Evolutionary conservation across 1,140 invertebrate species (phyloP).

Genomic region (Brachionus manjavacas): DNA sequence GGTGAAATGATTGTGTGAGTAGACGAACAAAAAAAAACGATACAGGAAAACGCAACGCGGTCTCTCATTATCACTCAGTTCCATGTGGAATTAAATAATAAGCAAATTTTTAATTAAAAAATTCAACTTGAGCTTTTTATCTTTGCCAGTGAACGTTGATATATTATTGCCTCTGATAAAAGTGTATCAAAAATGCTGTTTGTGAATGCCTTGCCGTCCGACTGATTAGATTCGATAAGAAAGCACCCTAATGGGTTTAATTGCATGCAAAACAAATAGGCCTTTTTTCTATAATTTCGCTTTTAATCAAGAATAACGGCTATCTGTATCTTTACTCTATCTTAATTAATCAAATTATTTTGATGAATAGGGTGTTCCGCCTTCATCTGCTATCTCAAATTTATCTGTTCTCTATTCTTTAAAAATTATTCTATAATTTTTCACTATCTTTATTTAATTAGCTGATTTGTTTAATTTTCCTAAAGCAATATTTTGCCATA

Average conservation of each 20-base stretch:
- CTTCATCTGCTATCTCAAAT: neutral
- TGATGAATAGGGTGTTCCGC: neutral
- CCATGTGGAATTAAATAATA: slow-evolving; percentile 35
- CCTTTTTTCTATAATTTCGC: neutral
- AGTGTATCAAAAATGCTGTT: neutral
- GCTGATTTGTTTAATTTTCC: neutral
- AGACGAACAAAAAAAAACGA: neutral
- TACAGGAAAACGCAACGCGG: neutral
- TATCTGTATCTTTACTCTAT: neutral
- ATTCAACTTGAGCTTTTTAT: neutral
- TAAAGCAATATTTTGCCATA: neutral
- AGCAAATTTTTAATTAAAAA: slow-evolving; percentile 2
- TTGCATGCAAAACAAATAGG: neutral
- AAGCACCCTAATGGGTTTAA: neutral
- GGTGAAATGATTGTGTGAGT: slow-evolving; percentile 10
- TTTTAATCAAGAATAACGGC: neutral
- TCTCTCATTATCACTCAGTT: slow-evolving; percentile 1
- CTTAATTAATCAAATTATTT: neutral
- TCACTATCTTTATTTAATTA: slow-evolving; percentile 4
- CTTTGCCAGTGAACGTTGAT: neutral
- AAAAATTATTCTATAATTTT: neutral
- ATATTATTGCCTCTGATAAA: neutral
- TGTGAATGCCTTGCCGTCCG: neutral
- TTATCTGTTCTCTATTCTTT: neutral
- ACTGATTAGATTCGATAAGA: neutral